phyloP scores from a whole-genome alignment of 2,888 invertebrate genomes.

The Acleris laterana region DNA sequence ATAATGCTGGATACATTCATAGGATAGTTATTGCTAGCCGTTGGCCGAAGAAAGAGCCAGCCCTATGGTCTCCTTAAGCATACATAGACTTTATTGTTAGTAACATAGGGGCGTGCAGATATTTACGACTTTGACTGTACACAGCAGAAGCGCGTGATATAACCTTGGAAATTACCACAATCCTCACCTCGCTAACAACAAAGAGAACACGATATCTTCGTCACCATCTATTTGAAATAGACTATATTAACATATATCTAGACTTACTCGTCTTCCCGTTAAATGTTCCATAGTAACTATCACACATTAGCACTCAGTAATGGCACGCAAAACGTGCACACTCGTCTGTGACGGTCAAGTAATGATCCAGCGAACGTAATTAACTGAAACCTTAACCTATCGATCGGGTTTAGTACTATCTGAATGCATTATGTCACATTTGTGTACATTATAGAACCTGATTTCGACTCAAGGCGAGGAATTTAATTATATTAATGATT shows the following conservation, averaged over 20 bases:
- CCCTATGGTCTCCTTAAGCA: no score
- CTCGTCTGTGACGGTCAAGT: slow-evolving; percentile 10
- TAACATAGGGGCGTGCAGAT: no score
- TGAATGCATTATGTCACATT: background rate
- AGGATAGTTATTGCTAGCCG: no score
- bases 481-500: no score
- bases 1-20: no score
- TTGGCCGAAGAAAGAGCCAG: no score
- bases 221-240: background rate
- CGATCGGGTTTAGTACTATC: slow-evolving; percentile 3
- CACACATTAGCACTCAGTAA: slow-evolving; percentile 20
- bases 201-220: no score
- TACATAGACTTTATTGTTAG: no score
- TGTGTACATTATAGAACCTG: no score
- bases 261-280: slow-evolving; percentile 12
- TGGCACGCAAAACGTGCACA: slow-evolving; percentile 16
- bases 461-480: no score
- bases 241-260: background rate
- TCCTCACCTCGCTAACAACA: slow-evolving; percentile 9
- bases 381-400: slow-evolving; percentile 6
- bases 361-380: slow-evolving; percentile 9
- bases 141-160: background rate
- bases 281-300: slow-evolving; percentile 24
- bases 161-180: slow-evolving; percentile 23
- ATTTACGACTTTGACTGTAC: no score